phyloP scores from a whole-genome alignment of 2,888 invertebrate species.

The Chydorus sphaericus region DNA sequence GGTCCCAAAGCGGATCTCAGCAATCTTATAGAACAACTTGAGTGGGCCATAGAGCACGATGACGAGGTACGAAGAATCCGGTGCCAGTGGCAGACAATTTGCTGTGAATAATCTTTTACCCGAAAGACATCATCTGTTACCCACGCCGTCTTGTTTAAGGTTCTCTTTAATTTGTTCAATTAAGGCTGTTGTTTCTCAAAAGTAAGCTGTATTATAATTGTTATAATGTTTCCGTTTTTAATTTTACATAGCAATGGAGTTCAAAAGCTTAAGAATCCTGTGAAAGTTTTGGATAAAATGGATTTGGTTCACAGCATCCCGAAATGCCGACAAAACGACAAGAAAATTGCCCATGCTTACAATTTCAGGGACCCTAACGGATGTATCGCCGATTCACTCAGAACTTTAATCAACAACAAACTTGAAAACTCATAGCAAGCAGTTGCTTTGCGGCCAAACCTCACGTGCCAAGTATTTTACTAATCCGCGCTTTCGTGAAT shows the following conservation, averaged over 20 bases:
- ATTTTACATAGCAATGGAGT: constrained; percentile 27
- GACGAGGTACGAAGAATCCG: constrained; percentile 47
- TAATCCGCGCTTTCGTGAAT: no score
- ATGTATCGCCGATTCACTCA: no score
- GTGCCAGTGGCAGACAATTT: constrained; percentile 49
- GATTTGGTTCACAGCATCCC: no score
- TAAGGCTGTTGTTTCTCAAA: not conserved
- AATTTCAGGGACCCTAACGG: no score
- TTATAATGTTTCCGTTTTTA: not conserved
- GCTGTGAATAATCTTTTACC: constrained; percentile 61
- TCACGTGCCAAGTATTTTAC: no score
- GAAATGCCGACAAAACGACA: no score
- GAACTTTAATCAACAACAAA: no score
- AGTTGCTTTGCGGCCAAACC: no score
- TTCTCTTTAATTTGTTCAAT: constrained; percentile 24
- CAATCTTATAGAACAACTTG: constrained; percentile 59
- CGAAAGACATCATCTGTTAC: constrained; percentile 75
- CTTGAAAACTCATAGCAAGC: no score
- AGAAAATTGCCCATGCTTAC: not conserved
- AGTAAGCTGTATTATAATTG: not conserved
- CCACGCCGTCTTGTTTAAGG: constrained; percentile 54
- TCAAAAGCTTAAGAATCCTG: constrained; percentile 42
- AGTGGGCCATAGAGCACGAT: constrained; percentile 63
- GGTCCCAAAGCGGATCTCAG: constrained; percentile 62
- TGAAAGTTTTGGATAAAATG: constrained; percentile 43